Percentiles rank a stretch among this genome's conserved stretches.
Conservation (phyloP, 2,888 invertebrate species). For the Cephus nigrinus region DNA sequence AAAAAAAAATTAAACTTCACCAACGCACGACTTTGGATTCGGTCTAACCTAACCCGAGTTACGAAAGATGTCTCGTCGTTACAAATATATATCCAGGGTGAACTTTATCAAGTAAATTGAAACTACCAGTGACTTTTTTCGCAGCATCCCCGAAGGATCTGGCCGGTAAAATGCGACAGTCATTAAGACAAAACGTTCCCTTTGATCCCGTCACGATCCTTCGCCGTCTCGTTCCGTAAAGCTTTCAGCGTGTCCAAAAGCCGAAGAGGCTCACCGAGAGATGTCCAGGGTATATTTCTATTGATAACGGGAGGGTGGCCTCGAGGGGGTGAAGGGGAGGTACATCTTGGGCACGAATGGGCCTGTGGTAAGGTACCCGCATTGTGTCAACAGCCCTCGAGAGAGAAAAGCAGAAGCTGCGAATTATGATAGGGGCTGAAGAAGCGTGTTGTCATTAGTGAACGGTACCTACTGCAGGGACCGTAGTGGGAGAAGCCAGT, state of each 20-base stretch:
- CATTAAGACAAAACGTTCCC: constrained; percentile 58
- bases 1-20: background rate
- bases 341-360: constrained; percentile 48
- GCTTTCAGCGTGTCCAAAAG: constrained; percentile 19
- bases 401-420: constrained; percentile 53
- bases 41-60: no score
- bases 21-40: background rate
- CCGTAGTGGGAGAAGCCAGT: constrained; percentile 8
- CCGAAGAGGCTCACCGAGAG: constrained; percentile 12
- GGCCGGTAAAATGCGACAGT: constrained; percentile 28
- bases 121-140: background rate
- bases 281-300: constrained; percentile 28
- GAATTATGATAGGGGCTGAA: constrained; percentile 63
- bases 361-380: constrained; percentile 60
- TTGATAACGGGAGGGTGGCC: constrained; percentile 42
- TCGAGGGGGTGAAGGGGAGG: background rate
- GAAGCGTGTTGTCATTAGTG: constrained; percentile 55
- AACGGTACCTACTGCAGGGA: constrained; percentile 13
- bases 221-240: background rate
- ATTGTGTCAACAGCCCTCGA: constrained; percentile 59
- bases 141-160: background rate
- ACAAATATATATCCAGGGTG: background rate
- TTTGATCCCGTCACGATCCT: constrained; percentile 62
- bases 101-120: background rate
- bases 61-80: background rate